phyloP scores from a whole-genome alignment of 2,113 vertebrate genomes.

The Odontesthes bonariensis region DNA sequence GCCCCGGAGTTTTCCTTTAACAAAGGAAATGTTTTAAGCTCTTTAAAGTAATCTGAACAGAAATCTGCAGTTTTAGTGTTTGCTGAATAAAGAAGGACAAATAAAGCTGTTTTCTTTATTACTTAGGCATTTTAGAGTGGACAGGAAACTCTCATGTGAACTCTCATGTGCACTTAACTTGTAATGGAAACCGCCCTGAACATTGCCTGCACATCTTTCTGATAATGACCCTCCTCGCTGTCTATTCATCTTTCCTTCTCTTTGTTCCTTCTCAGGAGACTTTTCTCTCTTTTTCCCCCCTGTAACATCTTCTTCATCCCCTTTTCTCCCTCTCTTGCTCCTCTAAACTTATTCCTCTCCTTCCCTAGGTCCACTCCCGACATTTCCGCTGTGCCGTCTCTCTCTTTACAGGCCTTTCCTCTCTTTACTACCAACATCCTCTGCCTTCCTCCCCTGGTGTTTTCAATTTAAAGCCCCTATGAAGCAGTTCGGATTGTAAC shows the following conservation, averaged over 20 bases:
- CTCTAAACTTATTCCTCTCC: slow-evolving; percentile 41
- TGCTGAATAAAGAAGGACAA: background rate
- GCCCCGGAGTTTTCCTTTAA: no score
- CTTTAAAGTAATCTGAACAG: no score
- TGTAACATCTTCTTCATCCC: slow-evolving; percentile 35
- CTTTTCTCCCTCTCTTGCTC: slow-evolving; percentile 22
- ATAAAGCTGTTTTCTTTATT: background rate
- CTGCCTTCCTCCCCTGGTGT: slow-evolving; percentile 73
- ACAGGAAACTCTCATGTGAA: background rate
- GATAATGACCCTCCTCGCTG: slow-evolving; percentile 11
- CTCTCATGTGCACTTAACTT: background rate
- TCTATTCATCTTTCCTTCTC: slow-evolving; percentile 1
- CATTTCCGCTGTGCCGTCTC: slow-evolving; percentile 25
- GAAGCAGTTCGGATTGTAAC: slow-evolving; percentile 74
- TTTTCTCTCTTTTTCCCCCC: slow-evolving; percentile 18
- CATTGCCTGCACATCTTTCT: background rate
- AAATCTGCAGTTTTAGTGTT: background rate
- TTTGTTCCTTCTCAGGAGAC: slow-evolving; percentile 23
- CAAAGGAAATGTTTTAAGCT: no score
- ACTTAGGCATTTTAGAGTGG: background rate
- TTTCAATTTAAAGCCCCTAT: slow-evolving; percentile 76
- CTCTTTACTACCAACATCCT: slow-evolving; percentile 53
- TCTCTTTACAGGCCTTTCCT: slow-evolving; percentile 33
- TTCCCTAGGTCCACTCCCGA: slow-evolving; percentile 24
- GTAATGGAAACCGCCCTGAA: background rate